Percentiles rank a stretch among this genome's conserved stretches.
Evolutionary conservation across 2,113 vertebrate species (phyloP).

Genomic region (Scartelaos histophorus): DNA sequence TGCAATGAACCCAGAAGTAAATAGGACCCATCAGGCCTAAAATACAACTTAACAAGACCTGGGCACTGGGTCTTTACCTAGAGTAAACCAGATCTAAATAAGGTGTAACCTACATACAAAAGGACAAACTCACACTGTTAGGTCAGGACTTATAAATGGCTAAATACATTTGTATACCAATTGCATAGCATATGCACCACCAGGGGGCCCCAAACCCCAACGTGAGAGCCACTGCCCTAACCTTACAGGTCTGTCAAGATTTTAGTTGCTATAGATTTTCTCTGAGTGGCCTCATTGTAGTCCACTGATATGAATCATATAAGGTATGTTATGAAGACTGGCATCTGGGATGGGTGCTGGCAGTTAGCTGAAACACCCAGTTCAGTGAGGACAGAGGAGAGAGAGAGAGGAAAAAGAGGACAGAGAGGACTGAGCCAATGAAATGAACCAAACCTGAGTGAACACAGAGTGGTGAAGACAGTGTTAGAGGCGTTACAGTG

Average conservation of each 20-base stretch:
- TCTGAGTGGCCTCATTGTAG: not conserved
- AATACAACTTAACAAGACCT: not conserved
- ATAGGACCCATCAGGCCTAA: not conserved
- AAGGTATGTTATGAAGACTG: too few species aligned
- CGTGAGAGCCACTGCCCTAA: not conserved
- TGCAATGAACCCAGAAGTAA: not conserved
- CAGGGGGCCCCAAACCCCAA: not conserved
- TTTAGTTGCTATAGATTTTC: not conserved
- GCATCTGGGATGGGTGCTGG: too few species aligned
- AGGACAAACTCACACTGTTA: too few species aligned
- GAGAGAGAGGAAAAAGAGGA: too few species aligned
- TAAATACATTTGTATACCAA: too few species aligned
- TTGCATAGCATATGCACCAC: not conserved
- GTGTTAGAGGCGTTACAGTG: conserved; percentile 22
- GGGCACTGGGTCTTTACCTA: too few species aligned
- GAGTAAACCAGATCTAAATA: too few species aligned
- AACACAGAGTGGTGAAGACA: conserved; percentile 12
- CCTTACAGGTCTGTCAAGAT: not conserved
- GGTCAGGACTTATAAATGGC: too few species aligned
- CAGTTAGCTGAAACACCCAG: too few species aligned
- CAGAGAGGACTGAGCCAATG: conserved; percentile 38
- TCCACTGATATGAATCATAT: conserved; percentile 46
- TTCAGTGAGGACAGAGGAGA: too few species aligned
- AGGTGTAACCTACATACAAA: too few species aligned
- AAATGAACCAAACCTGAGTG: conserved; percentile 47